phyloP scores from a whole-genome alignment of 2,888 invertebrate genomes.

The Hemicrepidius hirtus region DNA sequence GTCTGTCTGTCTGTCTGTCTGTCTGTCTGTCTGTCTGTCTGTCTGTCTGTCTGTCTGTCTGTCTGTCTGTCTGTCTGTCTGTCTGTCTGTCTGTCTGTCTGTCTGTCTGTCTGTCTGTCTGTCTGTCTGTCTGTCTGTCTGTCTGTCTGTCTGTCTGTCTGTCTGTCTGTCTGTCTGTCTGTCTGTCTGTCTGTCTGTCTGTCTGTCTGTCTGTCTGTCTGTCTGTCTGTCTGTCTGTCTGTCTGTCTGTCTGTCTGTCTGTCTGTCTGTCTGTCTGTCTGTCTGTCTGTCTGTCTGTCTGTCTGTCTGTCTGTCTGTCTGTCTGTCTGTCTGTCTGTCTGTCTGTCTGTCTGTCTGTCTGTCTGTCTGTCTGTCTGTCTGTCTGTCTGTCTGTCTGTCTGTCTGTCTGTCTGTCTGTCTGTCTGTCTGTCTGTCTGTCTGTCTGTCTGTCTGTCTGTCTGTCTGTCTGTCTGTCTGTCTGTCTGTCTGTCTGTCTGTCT shows the following conservation, averaged over 20 bases:
- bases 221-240: conserved; percentile 30
- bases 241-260: conserved; percentile 28
- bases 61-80: conserved; percentile 29
- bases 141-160: conserved; percentile 30
- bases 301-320: conserved; percentile 29
- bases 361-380: conserved; percentile 29
- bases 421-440: conserved; percentile 30
- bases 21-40: conserved; percentile 28
- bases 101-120: conserved; percentile 30
- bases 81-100: conserved; percentile 25
- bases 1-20: conserved; percentile 30
- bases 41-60: conserved; percentile 30
- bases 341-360: conserved; percentile 30
- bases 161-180: conserved; percentile 30
- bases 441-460: conserved; percentile 29
- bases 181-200: conserved; percentile 30
- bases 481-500: conserved; percentile 30
- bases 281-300: conserved; percentile 29
- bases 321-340: conserved; percentile 30
- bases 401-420: conserved; percentile 30
- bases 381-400: conserved; percentile 30
- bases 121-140: conserved; percentile 30
- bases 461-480: conserved; percentile 29
- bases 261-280: conserved; percentile 26
- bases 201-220: conserved; percentile 30